Evolutionary conservation across 2,888 invertebrate species (phyloP).

Genomic region (Papilio protenor): DNA sequence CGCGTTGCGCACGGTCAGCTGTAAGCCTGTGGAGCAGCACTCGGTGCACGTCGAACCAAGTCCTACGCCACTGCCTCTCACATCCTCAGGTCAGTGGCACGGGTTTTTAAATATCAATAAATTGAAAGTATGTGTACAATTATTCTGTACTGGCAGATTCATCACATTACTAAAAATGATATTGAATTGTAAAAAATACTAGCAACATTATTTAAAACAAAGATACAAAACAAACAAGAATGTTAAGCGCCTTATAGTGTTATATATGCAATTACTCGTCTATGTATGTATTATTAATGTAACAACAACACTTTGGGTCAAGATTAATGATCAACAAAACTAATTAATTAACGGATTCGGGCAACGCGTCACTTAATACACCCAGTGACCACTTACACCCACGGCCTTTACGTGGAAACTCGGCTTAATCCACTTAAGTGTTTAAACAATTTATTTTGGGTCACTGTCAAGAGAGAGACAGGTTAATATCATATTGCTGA

Average conservation of each 20-base stretch:
- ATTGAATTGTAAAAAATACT: background rate
- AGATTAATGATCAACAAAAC: slow-evolving; percentile 17
- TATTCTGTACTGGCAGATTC: background rate
- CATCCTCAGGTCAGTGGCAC: slow-evolving; percentile 65
- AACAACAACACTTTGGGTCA: background rate
- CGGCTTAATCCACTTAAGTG: slow-evolving; percentile 8
- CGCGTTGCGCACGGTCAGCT: slow-evolving; percentile 68
- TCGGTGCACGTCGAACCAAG: slow-evolving; percentile 71
- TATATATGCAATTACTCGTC: background rate
- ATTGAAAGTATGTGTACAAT: background rate
- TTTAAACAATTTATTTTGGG: slow-evolving; percentile 11
- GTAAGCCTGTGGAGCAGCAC: slow-evolving; percentile 63
- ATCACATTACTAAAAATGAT: background rate
- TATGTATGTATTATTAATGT: background rate
- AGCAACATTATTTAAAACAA: background rate
- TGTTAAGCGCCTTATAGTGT: slow-evolving; percentile 8
- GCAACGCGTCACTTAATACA: background rate
- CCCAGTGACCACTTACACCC: slow-evolving; percentile 5
- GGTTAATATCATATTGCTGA: slow-evolving; percentile 4
- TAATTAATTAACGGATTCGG: slow-evolving; percentile 3
- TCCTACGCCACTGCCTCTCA: slow-evolving; percentile 67
- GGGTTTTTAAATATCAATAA: background rate
- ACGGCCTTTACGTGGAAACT: background rate
- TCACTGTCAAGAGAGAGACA: background rate
- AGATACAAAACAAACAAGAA: background rate